phyloP scores from a whole-genome alignment of 2,888 invertebrate species.

The Trichacis sp. region DNA sequence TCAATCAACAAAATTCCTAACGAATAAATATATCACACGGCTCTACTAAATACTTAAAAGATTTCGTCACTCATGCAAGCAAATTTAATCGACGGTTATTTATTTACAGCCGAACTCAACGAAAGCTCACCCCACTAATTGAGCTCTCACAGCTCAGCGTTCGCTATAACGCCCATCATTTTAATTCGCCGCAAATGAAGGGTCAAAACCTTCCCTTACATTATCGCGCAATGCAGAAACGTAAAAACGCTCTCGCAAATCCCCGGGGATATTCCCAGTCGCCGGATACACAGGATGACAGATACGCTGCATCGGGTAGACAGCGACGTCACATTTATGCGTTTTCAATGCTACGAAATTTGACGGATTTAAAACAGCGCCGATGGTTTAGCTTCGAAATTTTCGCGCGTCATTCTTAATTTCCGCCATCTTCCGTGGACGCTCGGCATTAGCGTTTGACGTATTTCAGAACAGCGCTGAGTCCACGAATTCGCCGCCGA shows the following conservation, averaged over 20 bases:
- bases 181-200: conserved; percentile 57
- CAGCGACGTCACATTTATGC: conserved; percentile 40
- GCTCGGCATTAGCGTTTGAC: conserved; percentile 9
- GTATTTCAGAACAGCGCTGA: conserved; percentile 1
- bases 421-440: conserved; percentile 32
- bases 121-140: too few relatives aligned
- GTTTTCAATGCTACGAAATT: conserved; percentile 39
- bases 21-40: too few relatives aligned
- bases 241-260: conserved; percentile 35
- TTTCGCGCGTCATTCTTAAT: conserved; percentile 42
- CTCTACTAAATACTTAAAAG: too few relatives aligned
- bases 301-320: conserved; percentile 27
- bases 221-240: conserved; percentile 19
- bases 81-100: too few relatives aligned
- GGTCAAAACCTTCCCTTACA: conserved; percentile 4
- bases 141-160: conserved; percentile 14
- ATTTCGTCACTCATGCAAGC: too few relatives aligned
- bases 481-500: neutral
- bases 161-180: conserved; percentile 63
- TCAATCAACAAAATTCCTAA: too few relatives aligned
- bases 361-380: conserved; percentile 39
- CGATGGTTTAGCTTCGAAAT: conserved; percentile 20
- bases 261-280: conserved; percentile 30
- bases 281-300: conserved; percentile 33
- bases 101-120: too few relatives aligned